phyloP scores from a whole-genome alignment of 2,888 invertebrate genomes.

The Atherix ibis region DNA sequence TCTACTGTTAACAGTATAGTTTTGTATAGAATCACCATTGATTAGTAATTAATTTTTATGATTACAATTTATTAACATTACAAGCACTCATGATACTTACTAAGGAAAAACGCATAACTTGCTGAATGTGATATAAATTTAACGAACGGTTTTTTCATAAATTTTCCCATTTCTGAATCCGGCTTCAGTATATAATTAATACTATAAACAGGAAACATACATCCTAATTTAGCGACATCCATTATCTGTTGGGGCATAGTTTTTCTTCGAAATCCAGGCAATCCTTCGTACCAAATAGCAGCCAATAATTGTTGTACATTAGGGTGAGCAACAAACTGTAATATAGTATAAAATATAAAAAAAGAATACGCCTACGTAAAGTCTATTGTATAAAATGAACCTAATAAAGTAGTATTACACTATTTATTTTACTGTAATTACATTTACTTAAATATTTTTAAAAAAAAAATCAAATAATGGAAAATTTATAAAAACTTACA shows the following conservation, averaged over 20 bases:
- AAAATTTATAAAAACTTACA: too few species aligned
- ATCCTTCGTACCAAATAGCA: slow-evolving; percentile 95
- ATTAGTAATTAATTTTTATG: too few species aligned
- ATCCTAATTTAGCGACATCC: slow-evolving; percentile 72
- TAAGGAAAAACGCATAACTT: slow-evolving; percentile 87
- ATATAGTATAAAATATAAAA: too few species aligned
- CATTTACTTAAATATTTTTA: too few species aligned
- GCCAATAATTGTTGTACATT: slow-evolving; percentile 93
- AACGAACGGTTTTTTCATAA: slow-evolving; percentile 95
- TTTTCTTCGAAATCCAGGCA: slow-evolving; percentile 89
- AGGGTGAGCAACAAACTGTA: slow-evolving; percentile 92
- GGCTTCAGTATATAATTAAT: slow-evolving; percentile 85
- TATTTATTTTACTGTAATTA: too few species aligned
- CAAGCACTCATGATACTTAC: slow-evolving; percentile 55
- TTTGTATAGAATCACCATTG: too few species aligned
- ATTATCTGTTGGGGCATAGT: slow-evolving; percentile 75
- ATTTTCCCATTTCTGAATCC: slow-evolving; percentile 68
- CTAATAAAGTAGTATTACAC: too few species aligned
- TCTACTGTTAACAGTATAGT: too few species aligned
- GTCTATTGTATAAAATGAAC: too few species aligned
- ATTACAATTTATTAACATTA: too few species aligned
- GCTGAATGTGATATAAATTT: slow-evolving; percentile 96
- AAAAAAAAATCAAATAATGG: too few species aligned
- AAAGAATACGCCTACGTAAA: too few species aligned
- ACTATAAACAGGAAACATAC: slow-evolving; percentile 88